Evolutionary conservation across 2,113 vertebrate species (phyloP), one percentile per base, ranked within the genome.

Genomic region (Oophaga pumilio): DNA sequence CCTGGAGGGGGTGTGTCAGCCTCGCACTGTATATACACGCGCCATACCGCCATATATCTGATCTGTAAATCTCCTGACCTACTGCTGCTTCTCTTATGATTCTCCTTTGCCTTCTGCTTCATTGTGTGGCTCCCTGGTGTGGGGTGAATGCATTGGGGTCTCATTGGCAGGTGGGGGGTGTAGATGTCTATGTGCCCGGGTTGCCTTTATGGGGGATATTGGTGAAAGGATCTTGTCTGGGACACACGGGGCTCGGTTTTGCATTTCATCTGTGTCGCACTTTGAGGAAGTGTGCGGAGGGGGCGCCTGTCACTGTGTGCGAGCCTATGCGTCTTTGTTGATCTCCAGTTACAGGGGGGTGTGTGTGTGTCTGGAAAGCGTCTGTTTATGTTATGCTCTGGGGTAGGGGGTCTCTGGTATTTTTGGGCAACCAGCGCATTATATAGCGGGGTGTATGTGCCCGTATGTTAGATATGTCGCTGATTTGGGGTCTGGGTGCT

Each of bases 231-330:
- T 66, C n/a, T 1, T 66, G 22, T 24, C 6, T 22, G 15, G 43
- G 26, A 6, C n/a, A 2, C 43, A 50, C 0, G 5, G 26, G 76
- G 52, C 15, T 56, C 8, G 50, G 22, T 14, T 77, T 76, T 52
- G 2, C n/a, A 18, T 76, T 77, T 52, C 76, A 17, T 17, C 24
- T 79, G 76, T 79, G 76, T 79, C 76, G 76, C 76, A 79, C 52
- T 82, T 82, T 22, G 60, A 82, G 80, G 60, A 82, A 82, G 43
- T 82, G 60, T 26, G 17, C 22, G 86, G 60, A 60, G 57, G 85
- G 26, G 59, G 76, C 43, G 50, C 24, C 62, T 74, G 28, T 82
- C 60, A 24, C 56, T 12, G 79, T 56, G 82, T 56, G 56, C 17
- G 5, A 20, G n/a, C 5, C 6, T 33, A 18, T 81, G 59, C 59